phyloP scores from a whole-genome alignment of 2,888 invertebrate genomes.

The Lasioglossum pauxillum region DNA sequence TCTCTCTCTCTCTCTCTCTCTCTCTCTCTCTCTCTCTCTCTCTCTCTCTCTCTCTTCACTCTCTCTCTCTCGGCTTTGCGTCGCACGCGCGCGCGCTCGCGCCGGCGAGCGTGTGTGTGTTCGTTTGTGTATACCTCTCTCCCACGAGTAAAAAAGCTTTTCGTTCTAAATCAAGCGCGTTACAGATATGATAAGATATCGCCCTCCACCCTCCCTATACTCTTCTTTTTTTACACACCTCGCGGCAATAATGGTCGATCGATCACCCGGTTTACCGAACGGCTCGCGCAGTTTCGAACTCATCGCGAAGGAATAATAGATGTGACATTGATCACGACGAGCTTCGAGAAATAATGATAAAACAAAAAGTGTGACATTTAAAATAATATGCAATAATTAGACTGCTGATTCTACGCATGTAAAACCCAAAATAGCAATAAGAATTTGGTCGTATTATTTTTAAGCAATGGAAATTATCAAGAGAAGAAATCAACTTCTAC shows the following conservation, averaged over 20 bases:
- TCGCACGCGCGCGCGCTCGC: not conserved
- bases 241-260: constrained; percentile 58
- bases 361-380: too few relatives aligned
- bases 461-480: not conserved
- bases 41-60: not conserved
- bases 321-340: not conserved
- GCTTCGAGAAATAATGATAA: not conserved
- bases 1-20: not conserved
- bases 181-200: constrained; percentile 77
- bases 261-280: constrained; percentile 47
- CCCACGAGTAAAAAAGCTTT: constrained; percentile 77
- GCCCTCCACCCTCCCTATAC: constrained; percentile 7
- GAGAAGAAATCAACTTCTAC: not conserved
- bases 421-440: not conserved
- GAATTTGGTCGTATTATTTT: not conserved
- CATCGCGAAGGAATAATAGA: constrained; percentile 32
- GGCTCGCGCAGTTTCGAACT: constrained; percentile 38
- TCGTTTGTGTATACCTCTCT: constrained; percentile 16
- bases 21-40: too few relatives aligned
- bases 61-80: not conserved
- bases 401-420: not conserved
- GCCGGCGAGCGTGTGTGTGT: not conserved
- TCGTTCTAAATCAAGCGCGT: constrained; percentile 78
- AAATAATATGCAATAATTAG: not conserved
- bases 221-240: constrained; percentile 42